Base-by-base conservation (phyloP, 2,797 vertebrate species). In the Aphelocoma californica region DNA sequence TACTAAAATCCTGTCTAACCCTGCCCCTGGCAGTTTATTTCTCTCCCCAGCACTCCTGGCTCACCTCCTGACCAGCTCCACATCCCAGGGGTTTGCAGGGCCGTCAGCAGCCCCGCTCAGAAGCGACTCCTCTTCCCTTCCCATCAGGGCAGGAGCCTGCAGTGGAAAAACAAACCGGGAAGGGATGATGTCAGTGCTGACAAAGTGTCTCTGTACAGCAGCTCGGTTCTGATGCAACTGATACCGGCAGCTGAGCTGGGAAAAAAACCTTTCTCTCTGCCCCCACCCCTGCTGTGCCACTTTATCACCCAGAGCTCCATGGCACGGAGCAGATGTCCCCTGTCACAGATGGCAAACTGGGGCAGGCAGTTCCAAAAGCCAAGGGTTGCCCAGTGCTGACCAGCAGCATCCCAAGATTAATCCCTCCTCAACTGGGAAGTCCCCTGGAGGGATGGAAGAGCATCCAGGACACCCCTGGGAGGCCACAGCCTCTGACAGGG, bases 381-480 rank as follows among this genome's bases (percentile, higher is more conserved):
- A 16, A 45, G 62, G 0, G 15, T 2, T 23, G 40, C 18, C 34
- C 45, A 12, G 5, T 20, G n/a, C 36, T 51, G 51, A 24, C 8
- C 56, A 34, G 42, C 48, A 50, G 38, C 34, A 21, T 2, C 21
- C 50, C 5, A 1, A 3, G 17, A 1, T 6, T 2, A 1, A 6
- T 53, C 61, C 77, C n/a, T 53, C 4, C 34, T 10, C 18, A 3
- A 0, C 25, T 23, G 60, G 25, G 58, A 14, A 28, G 4, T 17
- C 23, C 38, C 32, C 0, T 1, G 38, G 38, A 64, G 40, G 58
- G 67, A 7, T 64, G 51, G 44, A 11, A 31, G 6, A 66, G 12
- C 7, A 12, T 14, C 60, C 44, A 50, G 70, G 34, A 26, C 31
- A 57, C 2, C 5, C 36, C 31, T 12, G 40, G 23, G 4, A 14